Evolutionary conservation across 37 sponge, comb jelly and placozoan genomes (phyloP).

Genomic region (Cladorhizidae sp.): DNA sequence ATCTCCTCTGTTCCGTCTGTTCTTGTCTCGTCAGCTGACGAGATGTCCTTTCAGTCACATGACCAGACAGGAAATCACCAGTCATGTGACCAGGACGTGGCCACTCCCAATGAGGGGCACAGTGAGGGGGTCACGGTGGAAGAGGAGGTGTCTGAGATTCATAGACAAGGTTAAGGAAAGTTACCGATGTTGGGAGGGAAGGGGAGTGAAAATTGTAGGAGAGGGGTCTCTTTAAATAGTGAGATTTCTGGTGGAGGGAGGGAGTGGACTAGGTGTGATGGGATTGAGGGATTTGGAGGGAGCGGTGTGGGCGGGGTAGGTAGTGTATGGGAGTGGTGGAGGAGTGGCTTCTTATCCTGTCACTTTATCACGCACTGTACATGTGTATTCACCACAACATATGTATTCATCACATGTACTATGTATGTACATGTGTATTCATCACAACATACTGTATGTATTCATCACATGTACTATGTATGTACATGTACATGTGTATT

Average conservation of each 20-base stretch:
- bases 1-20: neutral
- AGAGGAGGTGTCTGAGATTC: neutral
- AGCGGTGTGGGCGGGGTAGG: neutral
- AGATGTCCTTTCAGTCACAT: neutral
- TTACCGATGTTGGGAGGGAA: neutral
- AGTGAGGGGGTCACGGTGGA: neutral
- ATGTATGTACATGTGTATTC: too few species aligned
- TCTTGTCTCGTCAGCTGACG: constrained; percentile 21
- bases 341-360: too few species aligned
- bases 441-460: too few species aligned
- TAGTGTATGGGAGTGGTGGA: neutral
- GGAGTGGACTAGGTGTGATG: too few species aligned
- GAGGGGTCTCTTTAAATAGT: neutral
- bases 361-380: too few species aligned
- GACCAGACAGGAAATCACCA: neutral
- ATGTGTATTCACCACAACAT: too few species aligned
- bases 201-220: neutral
- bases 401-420: too few species aligned
- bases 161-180: neutral
- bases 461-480: too few species aligned
- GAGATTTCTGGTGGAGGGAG: too few species aligned
- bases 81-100: neutral
- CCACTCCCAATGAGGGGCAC: neutral
- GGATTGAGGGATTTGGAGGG: constrained; percentile 1
- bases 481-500: too few species aligned